Conservation (phyloP, 2,888 invertebrate species). For the Agriotes lineatus region DNA sequence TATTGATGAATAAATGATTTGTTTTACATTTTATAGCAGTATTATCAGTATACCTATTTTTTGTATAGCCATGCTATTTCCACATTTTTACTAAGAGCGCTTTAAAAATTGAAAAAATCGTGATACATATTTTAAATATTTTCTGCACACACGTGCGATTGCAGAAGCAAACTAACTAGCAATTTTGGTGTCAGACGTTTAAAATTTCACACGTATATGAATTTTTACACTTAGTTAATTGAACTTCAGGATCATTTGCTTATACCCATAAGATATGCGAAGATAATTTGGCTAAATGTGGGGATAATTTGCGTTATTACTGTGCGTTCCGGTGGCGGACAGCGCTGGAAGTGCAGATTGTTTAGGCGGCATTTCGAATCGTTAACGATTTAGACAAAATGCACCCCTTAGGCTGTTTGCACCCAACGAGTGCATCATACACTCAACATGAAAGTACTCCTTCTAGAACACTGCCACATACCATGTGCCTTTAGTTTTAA, state of each 20-base stretch:
- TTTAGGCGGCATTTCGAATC: constrained; percentile 24
- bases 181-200: not conserved
- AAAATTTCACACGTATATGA: not conserved
- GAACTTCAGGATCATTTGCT: not conserved
- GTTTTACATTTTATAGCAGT: too few relatives aligned
- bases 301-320: constrained; percentile 11
- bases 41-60: too few relatives aligned
- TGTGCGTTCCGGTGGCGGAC: constrained; percentile 14
- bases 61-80: too few relatives aligned
- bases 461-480: too few relatives aligned
- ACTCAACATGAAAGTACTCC: too few relatives aligned
- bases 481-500: too few relatives aligned
- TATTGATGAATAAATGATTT: too few relatives aligned
- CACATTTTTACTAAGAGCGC: too few relatives aligned
- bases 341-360: constrained; percentile 1
- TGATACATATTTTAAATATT: too few relatives aligned
- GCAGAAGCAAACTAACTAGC: not conserved
- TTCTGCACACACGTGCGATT: too few relatives aligned
- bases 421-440: not conserved
- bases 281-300: constrained; percentile 1
- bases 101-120: too few relatives aligned
- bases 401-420: constrained; percentile 17
- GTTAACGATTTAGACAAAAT: constrained; percentile 24
- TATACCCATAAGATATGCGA: not conserved
- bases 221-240: not conserved